These are phyloP conservation scores for Pycnomerus fuliginosus DNA, from an alignment of 2,888 invertebrate genomes.

Conservation along the genomic window DNA sequence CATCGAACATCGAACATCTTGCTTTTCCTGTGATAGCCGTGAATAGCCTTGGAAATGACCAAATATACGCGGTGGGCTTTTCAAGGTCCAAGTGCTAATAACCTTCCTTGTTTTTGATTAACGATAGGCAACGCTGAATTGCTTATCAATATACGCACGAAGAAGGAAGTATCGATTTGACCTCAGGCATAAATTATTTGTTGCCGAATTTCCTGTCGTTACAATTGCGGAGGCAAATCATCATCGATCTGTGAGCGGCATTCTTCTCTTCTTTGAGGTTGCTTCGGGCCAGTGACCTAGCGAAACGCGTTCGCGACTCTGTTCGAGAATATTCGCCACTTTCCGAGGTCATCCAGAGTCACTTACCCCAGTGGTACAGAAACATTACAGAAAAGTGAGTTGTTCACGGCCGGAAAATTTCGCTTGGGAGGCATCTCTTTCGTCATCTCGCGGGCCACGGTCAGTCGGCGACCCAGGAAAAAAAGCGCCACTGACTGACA, in stretches of 20 bases:
- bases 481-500: slow-evolving; percentile 43
- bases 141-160: not conserved
- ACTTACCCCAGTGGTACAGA: slow-evolving; percentile 62
- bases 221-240: not conserved
- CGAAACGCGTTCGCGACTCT: slow-evolving; percentile 34
- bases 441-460: slow-evolving; percentile 35
- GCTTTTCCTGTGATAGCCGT: slow-evolving; percentile 15
- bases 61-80: slow-evolving; percentile 26
- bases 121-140: not conserved
- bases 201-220: no score
- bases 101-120: slow-evolving; percentile 17
- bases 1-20: slow-evolving; percentile 18
- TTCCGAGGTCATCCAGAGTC: slow-evolving; percentile 63
- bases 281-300: slow-evolving; percentile 53
- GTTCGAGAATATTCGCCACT: slow-evolving; percentile 42
- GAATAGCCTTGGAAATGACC: slow-evolving; percentile 28
- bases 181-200: no score
- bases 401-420: slow-evolving; percentile 37
- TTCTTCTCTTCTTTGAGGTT: slow-evolving; percentile 39
- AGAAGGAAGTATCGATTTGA: no score
- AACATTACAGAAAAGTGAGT: slow-evolving; percentile 45
- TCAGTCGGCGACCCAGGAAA: slow-evolving; percentile 50
- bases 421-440: slow-evolving; percentile 20
- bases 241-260: not conserved
- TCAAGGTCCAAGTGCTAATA: slow-evolving; percentile 30